Base-by-base conservation (phyloP, 2,113 vertebrate genomes). In the Hydrolagus affinis region DNA sequence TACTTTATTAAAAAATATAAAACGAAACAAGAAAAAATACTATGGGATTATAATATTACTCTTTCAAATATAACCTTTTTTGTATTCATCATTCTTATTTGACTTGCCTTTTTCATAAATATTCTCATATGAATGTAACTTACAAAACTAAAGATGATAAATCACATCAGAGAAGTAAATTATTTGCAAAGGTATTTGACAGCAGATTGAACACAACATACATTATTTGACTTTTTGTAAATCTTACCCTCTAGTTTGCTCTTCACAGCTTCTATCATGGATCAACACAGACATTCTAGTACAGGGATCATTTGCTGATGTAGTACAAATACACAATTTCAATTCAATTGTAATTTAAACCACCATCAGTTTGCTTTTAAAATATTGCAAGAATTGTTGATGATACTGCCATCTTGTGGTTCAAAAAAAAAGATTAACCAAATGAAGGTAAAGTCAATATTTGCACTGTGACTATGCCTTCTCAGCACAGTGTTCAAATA, bases 361-460 rank as follows among this genome's bases (percentile, higher is more conserved):
- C 60, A 19, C 17, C 28, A 32, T 59, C 28, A 64, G 2, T 10
- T 83, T 83, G 62, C 28, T 83, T 32, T 32, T 83, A 66, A 14
- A 83, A 9, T 2, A 28, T 30, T 83, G 77, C 59, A 8, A 68
- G 30, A 14, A 21, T 30, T 64, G 10, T 8, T 83, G 78, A 17
- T 64, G 30, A 66, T 66, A 83, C 78, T 83, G 78, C 78, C 78
- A 83, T 25, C 78, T 66, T 32, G 60, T 83, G 78, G 78, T 28
- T n/a, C n/a, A n/a, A n/a, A n/a, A 32, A 66, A 83, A 28, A 19
- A 32, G 60, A 11, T 80, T 19, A 77, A 66, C 28, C 76, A 66
- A 75, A 75, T 32, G 44, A 44, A 44, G 44, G 2, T 44, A 44
- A 44, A 44, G 2, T 44, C 44, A 44, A 44, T 44, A 6, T 44